Evolutionary conservation across 2,888 invertebrate genomes (phyloP), one percentile per base, ranked within the genome.

Genomic region (Bombyx huttoni): DNA sequence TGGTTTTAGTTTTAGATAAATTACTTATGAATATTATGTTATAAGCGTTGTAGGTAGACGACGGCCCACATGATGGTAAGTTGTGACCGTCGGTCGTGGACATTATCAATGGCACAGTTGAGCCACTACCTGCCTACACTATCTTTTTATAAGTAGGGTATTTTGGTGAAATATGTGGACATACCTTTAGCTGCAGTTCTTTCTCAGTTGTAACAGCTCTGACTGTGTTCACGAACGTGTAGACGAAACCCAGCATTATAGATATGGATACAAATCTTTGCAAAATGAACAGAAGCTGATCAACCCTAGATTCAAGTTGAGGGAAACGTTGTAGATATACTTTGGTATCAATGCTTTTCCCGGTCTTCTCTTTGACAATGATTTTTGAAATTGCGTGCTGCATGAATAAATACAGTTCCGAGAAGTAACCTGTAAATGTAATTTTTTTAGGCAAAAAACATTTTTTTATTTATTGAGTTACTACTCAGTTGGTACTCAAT

Each of bases 201-300:
- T 95, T 95, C 68, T 95, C 95, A 46, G 91, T 90, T 0, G 94
- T 92, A 35, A 95, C 90, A 50, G 91, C 91, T 78, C 94, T 93
- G 8, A 94, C 93, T 34, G 94, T 94, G 68, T 94, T 94, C 13
- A 95, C 93, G 59, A 93, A 93, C 0, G 94, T 92, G 71, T 96
- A 95, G 5, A 94, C 92, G 69, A 95, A 96, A 68, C 95, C 94
- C 48, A 96, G 80, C 87, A 96, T 90, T 35, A 97, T 89, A 46
- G 96, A 92, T 61, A 96, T 87, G 0, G 96, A 93, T 56, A 96
- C 89, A 65, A 94, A 92, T 52, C 89, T 81, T 68, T 93, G 91
- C 51, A 96, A 75, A 0, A 93, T 92, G 34, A 90, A 74, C 6
- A 95, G 73, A 51, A 96, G 81, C 5, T 90, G 86, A 75, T 96